A percentile compares a stretch with the other conserved stretches of the same genome.
Conservation (phyloP, 2,797 vertebrate genomes). For the Myripristis murdjan region DNA sequence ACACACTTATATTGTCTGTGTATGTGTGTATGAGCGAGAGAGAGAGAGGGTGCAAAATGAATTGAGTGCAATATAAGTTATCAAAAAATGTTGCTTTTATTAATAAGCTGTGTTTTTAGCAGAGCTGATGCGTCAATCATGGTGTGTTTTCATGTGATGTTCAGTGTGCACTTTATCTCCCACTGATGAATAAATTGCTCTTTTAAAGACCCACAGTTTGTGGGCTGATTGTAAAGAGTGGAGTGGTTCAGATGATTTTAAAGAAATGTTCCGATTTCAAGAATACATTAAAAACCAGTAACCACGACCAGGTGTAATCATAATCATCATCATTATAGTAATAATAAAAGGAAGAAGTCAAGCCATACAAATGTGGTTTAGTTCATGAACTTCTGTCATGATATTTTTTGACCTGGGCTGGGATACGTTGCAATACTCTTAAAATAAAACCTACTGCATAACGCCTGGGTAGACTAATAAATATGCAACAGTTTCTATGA, state of each 20-base stretch:
- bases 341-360: neutral
- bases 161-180: slow-evolving; percentile 59
- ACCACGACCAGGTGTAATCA: slow-evolving; percentile 9
- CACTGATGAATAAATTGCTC: slow-evolving; percentile 62
- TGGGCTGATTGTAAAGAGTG: slow-evolving; percentile 57
- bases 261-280: slow-evolving; percentile 16
- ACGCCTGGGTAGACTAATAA: no score
- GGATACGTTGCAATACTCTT: no score
- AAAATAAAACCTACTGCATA: no score
- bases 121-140: slow-evolving; percentile 65
- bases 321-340: no score
- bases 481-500: no score
- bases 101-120: slow-evolving; percentile 76
- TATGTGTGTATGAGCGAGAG: slow-evolving; percentile 49
- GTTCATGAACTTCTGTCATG: slow-evolving; percentile 23
- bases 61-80: slow-evolving; percentile 59
- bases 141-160: slow-evolving; percentile 54
- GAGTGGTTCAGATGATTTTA: slow-evolving; percentile 36
- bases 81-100: slow-evolving; percentile 67
- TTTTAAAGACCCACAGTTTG: slow-evolving; percentile 56
- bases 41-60: slow-evolving; percentile 59
- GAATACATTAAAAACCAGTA: neutral
- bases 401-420: neutral
- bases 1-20: slow-evolving; percentile 17
- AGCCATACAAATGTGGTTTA: neutral